phyloP scores from a whole-genome alignment of 2,113 vertebrate genomes.

The Rousettus leschenaultii region DNA sequence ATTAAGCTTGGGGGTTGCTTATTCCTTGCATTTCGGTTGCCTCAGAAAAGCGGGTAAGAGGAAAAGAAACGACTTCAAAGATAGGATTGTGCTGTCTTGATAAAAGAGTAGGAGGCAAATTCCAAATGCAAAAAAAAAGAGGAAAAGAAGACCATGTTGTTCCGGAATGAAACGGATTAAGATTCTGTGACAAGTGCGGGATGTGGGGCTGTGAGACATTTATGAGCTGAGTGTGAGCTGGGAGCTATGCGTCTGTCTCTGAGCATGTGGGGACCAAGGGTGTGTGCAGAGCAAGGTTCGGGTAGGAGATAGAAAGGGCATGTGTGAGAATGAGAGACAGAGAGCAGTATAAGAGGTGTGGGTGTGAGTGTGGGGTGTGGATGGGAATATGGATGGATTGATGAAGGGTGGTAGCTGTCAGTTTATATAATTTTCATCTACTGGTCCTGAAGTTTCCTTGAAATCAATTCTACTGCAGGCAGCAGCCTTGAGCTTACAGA shows the following conservation, averaged over 20 bases:
- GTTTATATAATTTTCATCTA: slow-evolving; percentile 79
- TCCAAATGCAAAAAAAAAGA: slow-evolving; percentile 46
- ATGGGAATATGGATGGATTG: slow-evolving; percentile 24
- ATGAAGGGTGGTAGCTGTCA: slow-evolving; percentile 59
- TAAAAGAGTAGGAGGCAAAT: slow-evolving; percentile 66
- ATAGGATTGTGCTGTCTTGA: slow-evolving; percentile 62
- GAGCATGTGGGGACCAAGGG: slow-evolving; percentile 30
- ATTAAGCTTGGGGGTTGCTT: slow-evolving; percentile 1
- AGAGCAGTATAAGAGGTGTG: neutral
- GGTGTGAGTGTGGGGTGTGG: slow-evolving; percentile 44
- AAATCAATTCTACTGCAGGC: slow-evolving; percentile 75
- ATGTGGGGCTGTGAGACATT: slow-evolving; percentile 64
- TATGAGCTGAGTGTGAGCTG: slow-evolving; percentile 63
- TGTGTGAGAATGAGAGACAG: slow-evolving; percentile 12
- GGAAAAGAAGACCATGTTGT: slow-evolving; percentile 62
- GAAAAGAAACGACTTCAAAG: slow-evolving; percentile 70
- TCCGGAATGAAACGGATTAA: slow-evolving; percentile 76
- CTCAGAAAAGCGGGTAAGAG: neutral
- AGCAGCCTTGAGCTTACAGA: slow-evolving; percentile 72
- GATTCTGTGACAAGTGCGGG: slow-evolving; percentile 73
- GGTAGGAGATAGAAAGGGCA: neutral
- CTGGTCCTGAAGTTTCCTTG: slow-evolving; percentile 76
- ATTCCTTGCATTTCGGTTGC: neutral
- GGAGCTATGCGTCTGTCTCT: slow-evolving; percentile 1
- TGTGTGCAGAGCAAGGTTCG: slow-evolving; percentile 43